These are phyloP conservation scores for Artibeus jamaicensis DNA, from an alignment of 2,797 vertebrate genomes.

Conservation along the genomic window DNA sequence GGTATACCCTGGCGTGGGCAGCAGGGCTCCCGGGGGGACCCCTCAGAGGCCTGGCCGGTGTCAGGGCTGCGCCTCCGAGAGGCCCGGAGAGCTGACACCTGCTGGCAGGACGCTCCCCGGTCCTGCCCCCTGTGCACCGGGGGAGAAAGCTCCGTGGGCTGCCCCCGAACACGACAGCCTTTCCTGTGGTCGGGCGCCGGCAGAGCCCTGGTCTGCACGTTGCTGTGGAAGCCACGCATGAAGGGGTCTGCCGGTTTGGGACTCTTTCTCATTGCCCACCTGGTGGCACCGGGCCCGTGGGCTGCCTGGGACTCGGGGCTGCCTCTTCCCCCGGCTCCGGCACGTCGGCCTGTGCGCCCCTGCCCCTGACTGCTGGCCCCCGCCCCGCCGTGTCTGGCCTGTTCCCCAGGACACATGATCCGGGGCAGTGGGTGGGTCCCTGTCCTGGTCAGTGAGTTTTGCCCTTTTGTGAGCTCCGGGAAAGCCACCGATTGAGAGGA, in stretches of 20 bases:
- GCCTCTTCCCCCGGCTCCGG: accelerated
- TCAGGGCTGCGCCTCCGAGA: background rate
- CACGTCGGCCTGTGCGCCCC: background rate
- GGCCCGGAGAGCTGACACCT: too few species aligned
- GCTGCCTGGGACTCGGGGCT: accelerated
- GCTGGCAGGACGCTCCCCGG: too few species aligned
- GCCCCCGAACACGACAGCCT: accelerated
- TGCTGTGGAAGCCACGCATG: accelerated
- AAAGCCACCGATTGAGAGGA: accelerated
- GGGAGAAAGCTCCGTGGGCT: background rate
- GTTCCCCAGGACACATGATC: background rate
- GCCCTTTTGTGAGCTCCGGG: accelerated
- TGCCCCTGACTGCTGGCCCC: too few species aligned
- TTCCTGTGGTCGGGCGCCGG: background rate
- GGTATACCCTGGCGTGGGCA: accelerated
- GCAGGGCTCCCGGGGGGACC: background rate
- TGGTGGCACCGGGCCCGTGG: accelerated
- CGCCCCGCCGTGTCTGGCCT: background rate
- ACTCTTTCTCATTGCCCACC: accelerated
- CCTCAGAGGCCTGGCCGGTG: accelerated
- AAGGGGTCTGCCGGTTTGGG: accelerated
- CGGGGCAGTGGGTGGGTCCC: too few species aligned
- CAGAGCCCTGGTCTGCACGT: accelerated
- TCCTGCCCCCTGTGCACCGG: accelerated
- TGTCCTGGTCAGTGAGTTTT: background rate